A percentile compares a stretch with the other conserved stretches of the same genome.
These are phyloP conservation scores for Labrus mixtus DNA, from an alignment of 2,113 vertebrate genomes.

Conservation along the genomic window DNA sequence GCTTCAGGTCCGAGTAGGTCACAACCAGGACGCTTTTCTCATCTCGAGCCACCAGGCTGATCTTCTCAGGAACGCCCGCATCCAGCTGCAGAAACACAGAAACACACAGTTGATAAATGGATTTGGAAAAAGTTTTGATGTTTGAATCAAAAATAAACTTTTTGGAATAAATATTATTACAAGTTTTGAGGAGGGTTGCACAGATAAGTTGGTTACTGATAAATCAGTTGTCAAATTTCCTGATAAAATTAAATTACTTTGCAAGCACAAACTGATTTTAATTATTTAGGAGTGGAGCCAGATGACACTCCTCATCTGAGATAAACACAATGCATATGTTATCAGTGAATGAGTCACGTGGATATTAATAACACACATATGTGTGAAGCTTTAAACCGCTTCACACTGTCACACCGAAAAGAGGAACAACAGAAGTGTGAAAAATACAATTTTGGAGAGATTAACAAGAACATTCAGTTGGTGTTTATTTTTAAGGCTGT, in stretches of 20 bases:
- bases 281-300: no score
- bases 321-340: background rate
- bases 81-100: constrained; percentile 88
- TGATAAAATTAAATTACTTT: no score
- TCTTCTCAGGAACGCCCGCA: constrained; percentile 98
- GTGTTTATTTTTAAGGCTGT: no score
- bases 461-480: background rate
- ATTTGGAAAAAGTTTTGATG: background rate
- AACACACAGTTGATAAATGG: background rate
- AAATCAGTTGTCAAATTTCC: no score
- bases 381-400: background rate
- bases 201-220: no score
- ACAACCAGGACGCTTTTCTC: constrained; percentile 99
- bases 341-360: background rate
- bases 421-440: constrained; percentile 8
- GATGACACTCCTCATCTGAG: no score
- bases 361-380: background rate
- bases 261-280: no score
- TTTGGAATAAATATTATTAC: no score
- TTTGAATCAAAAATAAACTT: no score
- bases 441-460: background rate
- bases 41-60: constrained; percentile 97
- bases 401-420: background rate
- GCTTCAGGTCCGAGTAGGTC: constrained; percentile 99
- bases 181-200: no score